Evolutionary conservation across 2,888 invertebrate genomes (phyloP), one percentile per base, ranked within the genome.

Genomic region (Drosophila cracens): DNA sequence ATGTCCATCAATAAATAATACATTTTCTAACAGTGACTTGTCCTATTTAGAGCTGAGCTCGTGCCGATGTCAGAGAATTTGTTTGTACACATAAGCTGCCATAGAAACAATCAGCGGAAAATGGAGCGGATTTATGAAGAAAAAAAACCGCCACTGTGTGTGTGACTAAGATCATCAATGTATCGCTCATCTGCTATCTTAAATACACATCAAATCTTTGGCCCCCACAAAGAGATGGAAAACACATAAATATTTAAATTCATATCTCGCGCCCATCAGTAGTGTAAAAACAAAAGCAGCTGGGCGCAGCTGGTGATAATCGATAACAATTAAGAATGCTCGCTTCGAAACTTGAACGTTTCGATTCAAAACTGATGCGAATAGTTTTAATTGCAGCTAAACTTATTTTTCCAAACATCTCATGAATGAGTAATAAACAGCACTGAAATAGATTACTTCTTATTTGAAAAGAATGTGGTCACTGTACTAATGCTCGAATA

Each of bases 1-100:
- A 63, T 66, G 54, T 51, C 53, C 54, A 46, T 71, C 64, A 76
- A 65, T 71, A 58, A 62, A 33, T 43, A 48, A 65, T 40, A 51
- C 43, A 43, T 40, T 70, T 60, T 43, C 34, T 36, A 49, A 27
- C 46, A 46, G 29, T 13, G 36, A 38, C 49, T 25, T 64, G 64
- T 49, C 64, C 64, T 38, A 58, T 40, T 58, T 64, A 43, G n/a
- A 33, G 25, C 62, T 60, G 21, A 51, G 29, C 40, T 40, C n/a
- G n/a, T 29, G 29, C n/a, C 40, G 31, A 33, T 46, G 16, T 48
- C 58, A 25, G 33, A 31, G 29, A 56, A 57, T 43, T 33, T 59
- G 43, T 49, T 59, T 59, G 59, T 33, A n/a, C 59, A 59, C 13
- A 25, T n/a, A 21, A 52, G 52, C 61, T 60, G 21, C 57, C 57